Evolutionary conservation across 2,888 invertebrate genomes (phyloP), one percentile per base, ranked within the genome.

Genomic region (Calephelis perditalis): DNA sequence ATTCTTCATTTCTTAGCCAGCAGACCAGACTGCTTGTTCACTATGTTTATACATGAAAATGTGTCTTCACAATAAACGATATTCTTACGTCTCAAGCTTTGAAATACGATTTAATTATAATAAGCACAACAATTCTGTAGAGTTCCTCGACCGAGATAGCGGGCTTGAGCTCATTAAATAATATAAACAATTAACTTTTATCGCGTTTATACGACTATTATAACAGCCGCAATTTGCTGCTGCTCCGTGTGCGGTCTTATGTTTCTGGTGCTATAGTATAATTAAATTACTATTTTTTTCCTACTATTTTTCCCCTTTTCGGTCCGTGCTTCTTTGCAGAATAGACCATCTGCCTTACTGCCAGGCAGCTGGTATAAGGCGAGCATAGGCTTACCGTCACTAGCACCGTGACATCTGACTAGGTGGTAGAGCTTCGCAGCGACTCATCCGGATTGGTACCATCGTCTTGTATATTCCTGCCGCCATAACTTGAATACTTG

Each of bases 171-270:
- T 63, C 67, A 68, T 70, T 66, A 68, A 66, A 69, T 61, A 64
- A 67, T 66, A 65, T 66, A 67, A 68, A 68, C 65, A 63, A 65
- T 68, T 67, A 65, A 65, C 66, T 66, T 71, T 71, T 68, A 71
- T 63, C 63, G 52, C 66, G 37, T 57, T 59, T 59, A 67, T 40
- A 40, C 40, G 40, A 40, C 4, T 65, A 66, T 46, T 67, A 67
- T 61, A 65, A 61, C 66, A 61, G 65, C 67, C 66, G 66, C 67
- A 62, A 62, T 67, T 63, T 63, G 65, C 58, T 60, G 65, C 65
- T 60, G 67, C 61, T 61, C 60, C 63, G 67, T 65, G 66, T 70
- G 71, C 73, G 71, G 74, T 72, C 73, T 12, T 60, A 11, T 55
- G 40, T 55, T 56, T 15, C 11, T 46, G 45, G 37, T 12, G 35